A percentile compares a stretch with the other conserved stretches of the same genome.
Conservation (phyloP, 2,888 invertebrate genomes). For the Caenorhabditis sp. region DNA sequence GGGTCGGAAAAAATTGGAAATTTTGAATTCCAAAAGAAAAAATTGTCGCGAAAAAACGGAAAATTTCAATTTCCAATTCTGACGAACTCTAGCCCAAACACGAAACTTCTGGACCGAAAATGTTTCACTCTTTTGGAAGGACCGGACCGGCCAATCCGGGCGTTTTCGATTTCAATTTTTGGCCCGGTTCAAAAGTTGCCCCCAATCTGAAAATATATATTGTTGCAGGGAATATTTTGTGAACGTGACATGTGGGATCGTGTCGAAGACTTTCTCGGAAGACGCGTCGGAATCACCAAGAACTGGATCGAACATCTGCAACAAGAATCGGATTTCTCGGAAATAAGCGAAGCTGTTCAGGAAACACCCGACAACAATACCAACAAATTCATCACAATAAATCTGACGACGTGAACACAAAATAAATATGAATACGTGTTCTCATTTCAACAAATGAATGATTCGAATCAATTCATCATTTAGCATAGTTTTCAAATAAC, state of each 20-base stretch:
- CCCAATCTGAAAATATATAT: not conserved
- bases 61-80: too few species aligned
- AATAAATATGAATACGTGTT: constrained; percentile 5
- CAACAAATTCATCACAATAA: not conserved
- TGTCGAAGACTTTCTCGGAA: constrained; percentile 33
- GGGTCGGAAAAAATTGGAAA: too few species aligned
- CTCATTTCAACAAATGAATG: not conserved
- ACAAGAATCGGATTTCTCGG: constrained; percentile 15
- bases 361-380: not conserved
- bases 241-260: constrained; percentile 47
- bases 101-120: too few species aligned
- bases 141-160: too few species aligned
- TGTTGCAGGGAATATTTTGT: constrained; percentile 35
- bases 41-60: too few species aligned
- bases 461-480: constrained; percentile 2
- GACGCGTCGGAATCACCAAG: constrained; percentile 26
- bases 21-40: too few species aligned
- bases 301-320: constrained; percentile 35
- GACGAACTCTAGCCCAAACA: too few species aligned
- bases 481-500: constrained; percentile 8
- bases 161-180: too few species aligned
- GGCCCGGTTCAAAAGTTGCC: too few species aligned
- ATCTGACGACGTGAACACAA: not conserved
- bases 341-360: not conserved
- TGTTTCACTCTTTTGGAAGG: too few species aligned